These are phyloP conservation scores for Thomomys bottae DNA, from an alignment of 2,113 vertebrate genomes.

Conservation along the genomic window DNA sequence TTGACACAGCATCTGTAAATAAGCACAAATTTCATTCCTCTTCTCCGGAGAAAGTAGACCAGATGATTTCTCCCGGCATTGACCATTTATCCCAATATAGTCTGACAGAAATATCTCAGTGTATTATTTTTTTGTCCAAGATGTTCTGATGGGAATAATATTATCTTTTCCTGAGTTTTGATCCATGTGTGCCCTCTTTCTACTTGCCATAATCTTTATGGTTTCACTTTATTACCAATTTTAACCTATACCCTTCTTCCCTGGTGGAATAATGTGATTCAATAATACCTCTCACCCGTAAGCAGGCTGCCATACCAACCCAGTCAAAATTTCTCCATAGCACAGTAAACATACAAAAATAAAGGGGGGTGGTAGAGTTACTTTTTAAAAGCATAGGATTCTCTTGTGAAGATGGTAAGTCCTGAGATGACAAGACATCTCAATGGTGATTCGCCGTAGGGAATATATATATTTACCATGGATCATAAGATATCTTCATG, in stretches of 20 bases:
- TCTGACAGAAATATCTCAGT: constrained; percentile 11
- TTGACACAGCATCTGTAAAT: neutral
- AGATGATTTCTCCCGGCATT: neutral
- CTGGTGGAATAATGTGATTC: neutral
- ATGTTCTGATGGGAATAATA: neutral
- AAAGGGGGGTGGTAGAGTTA: neutral
- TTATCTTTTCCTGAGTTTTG: neutral
- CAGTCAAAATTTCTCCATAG: neutral
- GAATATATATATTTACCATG: neutral
- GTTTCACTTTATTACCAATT: constrained; percentile 4
- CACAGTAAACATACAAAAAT: neutral
- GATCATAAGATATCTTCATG: too few relatives aligned
- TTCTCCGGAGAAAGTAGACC: constrained; percentile 19
- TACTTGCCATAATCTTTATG: constrained; percentile 11
- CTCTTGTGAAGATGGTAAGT: neutral
- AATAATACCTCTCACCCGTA: neutral
- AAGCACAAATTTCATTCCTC: neutral
- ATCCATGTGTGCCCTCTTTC: neutral
- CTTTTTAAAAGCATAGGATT: neutral
- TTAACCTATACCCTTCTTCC: neutral
- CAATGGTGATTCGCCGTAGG: neutral
- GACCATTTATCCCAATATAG: neutral
- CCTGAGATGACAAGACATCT: neutral
- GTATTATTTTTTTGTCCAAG: neutral
- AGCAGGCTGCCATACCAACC: neutral